Evolutionary conservation across 2,113 vertebrate species (phyloP).

Genomic region (Nothoprocta perdicaria): DNA sequence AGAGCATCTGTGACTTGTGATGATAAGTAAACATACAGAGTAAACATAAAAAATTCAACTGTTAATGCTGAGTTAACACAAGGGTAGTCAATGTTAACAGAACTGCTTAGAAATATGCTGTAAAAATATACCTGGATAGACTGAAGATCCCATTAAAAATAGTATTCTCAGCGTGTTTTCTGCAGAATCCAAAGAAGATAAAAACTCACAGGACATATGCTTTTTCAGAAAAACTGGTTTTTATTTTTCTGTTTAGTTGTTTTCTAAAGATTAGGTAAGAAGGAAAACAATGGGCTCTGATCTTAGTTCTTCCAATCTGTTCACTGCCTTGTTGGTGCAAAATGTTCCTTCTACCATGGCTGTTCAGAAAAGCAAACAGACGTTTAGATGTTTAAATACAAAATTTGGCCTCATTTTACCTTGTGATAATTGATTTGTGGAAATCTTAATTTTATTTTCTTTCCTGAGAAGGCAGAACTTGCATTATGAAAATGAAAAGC

Average conservation of each 20-base stretch:
- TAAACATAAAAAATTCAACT: background rate
- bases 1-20: background rate
- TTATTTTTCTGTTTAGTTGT: background rate
- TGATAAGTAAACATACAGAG: background rate
- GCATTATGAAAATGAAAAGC: background rate
- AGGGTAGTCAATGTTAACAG: background rate
- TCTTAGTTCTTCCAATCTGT: background rate
- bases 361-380: background rate
- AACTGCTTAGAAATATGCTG: background rate
- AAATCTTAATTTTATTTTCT: background rate
- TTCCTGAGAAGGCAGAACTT: background rate
- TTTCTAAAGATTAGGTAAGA: background rate
- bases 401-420: background rate
- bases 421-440: background rate
- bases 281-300: background rate
- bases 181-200: background rate
- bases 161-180: background rate
- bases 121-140: background rate
- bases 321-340: rapidly evolving
- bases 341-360: background rate
- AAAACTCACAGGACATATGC: background rate
- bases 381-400: background rate
- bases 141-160: background rate
- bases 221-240: background rate
- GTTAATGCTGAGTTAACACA: background rate